phyloP scores from a whole-genome alignment of 2,888 invertebrate species.

The Acanthosoma haemorrhoidale region DNA sequence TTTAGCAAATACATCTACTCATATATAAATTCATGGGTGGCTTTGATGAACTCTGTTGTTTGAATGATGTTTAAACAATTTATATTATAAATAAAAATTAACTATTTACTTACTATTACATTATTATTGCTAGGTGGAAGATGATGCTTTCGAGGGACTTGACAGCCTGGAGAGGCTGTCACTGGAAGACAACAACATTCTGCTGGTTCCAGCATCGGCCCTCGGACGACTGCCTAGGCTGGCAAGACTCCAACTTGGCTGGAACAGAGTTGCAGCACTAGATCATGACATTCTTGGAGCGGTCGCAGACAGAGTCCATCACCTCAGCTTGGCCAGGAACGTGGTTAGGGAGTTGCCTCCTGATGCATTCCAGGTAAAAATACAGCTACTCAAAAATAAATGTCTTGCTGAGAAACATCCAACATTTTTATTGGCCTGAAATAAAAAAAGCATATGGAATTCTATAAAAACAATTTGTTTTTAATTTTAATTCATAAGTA shows the following conservation, averaged over 20 bases:
- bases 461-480: too few relatives aligned
- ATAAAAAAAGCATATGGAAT: too few relatives aligned
- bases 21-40: too few relatives aligned
- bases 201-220: conserved; percentile 77
- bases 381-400: too few relatives aligned
- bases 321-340: conserved; percentile 74
- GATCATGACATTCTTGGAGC: conserved; percentile 71
- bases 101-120: too few relatives aligned
- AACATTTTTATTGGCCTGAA: too few relatives aligned
- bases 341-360: conserved; percentile 79
- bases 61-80: too few relatives aligned
- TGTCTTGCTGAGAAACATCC: too few relatives aligned
- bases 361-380: conserved; percentile 64
- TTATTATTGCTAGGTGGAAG: conserved; percentile 73
- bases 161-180: conserved; percentile 68
- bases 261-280: conserved; percentile 79
- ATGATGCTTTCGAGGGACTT: conserved; percentile 79
- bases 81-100: too few relatives aligned
- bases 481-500: too few relatives aligned
- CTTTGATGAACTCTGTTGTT: too few relatives aligned
- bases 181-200: conserved; percentile 80
- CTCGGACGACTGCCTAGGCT: conserved; percentile 71
- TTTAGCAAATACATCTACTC: too few relatives aligned
- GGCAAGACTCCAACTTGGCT: conserved; percentile 69
- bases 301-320: conserved; percentile 61